Conservation (phyloP, 2,888 invertebrate genomes). For the Conomelus anceps region DNA sequence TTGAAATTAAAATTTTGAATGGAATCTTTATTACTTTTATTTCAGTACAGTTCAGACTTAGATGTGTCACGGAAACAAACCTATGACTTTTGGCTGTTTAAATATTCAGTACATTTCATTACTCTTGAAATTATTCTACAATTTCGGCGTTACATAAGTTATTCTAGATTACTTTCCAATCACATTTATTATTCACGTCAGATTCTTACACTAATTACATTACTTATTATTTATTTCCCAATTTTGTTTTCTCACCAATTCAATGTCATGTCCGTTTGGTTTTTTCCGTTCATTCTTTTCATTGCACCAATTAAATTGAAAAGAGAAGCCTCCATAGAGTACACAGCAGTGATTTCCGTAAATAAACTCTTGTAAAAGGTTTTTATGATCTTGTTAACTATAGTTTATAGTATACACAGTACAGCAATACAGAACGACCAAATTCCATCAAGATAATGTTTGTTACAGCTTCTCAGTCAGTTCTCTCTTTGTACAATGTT, state of each 20-base stretch:
- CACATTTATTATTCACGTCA: no score
- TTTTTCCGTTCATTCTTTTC: not conserved
- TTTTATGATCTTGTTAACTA: not conserved
- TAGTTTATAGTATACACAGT: not conserved
- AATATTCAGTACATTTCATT: no score
- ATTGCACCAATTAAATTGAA: not conserved
- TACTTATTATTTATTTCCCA: not conserved
- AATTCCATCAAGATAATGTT: not conserved
- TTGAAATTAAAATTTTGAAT: no score
- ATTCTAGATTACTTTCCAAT: no score
- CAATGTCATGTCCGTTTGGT: not conserved
- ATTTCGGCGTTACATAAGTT: no score
- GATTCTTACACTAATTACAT: no score
- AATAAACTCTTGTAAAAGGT: not conserved
- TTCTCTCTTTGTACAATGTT: not conserved
- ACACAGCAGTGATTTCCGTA: not conserved
- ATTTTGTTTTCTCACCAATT: not conserved
- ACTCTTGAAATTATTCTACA: no score
- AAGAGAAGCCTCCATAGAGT: not conserved
- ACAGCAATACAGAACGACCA: not conserved
- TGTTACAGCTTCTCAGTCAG: no score
- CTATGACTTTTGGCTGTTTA: no score
- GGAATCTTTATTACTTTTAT: no score
- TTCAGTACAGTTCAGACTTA: no score
- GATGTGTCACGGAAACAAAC: no score